Evolutionary conservation across 2,888 invertebrate genomes (phyloP).

Genomic region (Chaitophorus viminalis): DNA sequence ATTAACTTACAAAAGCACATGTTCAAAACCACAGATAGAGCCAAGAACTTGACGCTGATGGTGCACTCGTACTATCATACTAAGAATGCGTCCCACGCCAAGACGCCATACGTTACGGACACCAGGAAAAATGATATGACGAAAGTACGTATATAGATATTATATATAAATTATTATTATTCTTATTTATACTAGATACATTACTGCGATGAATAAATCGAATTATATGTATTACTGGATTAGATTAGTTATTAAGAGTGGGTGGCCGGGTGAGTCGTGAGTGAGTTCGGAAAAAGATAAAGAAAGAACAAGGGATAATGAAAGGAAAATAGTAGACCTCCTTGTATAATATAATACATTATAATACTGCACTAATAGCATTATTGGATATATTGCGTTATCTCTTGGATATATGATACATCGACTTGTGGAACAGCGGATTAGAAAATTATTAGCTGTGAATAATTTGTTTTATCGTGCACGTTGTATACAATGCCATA

Average conservation of each 20-base stretch:
- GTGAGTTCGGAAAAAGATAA: background rate
- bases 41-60: slow-evolving; percentile 34
- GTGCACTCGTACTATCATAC: slow-evolving; percentile 1
- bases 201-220: too few species aligned
- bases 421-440: background rate
- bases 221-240: too few species aligned
- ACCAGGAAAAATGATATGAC: slow-evolving; percentile 37
- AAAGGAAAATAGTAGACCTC: background rate
- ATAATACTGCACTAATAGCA: too few species aligned
- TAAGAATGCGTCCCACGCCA: slow-evolving; percentile 11
- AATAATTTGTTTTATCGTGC: background rate
- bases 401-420: background rate
- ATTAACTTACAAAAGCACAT: slow-evolving; percentile 29
- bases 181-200: too few species aligned
- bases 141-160: slow-evolving; percentile 41
- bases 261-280: background rate
- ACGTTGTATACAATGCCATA: background rate
- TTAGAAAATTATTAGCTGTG: background rate
- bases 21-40: slow-evolving; percentile 9
- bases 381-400: background rate
- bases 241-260: too few species aligned
- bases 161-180: too few species aligned
- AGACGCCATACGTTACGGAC: slow-evolving; percentile 41
- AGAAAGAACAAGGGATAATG: background rate
- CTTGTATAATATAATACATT: background rate